Evolutionary conservation across 2,888 invertebrate species (phyloP), one percentile per base, ranked within the genome.

Genomic region (Rhodophaea formosa): DNA sequence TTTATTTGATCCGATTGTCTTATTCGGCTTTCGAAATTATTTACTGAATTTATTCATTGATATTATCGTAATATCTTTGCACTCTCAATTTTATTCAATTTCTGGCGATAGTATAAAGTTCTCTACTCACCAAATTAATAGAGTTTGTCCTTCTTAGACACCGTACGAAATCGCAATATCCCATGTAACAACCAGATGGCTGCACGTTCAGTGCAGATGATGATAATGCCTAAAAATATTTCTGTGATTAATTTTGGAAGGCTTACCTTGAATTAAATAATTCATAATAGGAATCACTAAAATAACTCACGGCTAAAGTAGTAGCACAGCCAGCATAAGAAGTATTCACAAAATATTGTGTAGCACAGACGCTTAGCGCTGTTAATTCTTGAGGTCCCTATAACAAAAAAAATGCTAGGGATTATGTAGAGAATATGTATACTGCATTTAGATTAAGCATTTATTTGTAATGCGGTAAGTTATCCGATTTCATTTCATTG

Each of bases 161-260:
- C 35, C 92, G 87, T 5, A 93, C 93, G 75, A 93, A 93, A 68
- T 92, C 92, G 72, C 93, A 93, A 68, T 93, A 93, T 7, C 93
- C 93, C 73, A 91, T 88, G 45, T 90, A 92, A 66, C 93, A 93
- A 44, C 91, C 91, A 17, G 85, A 81, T 8, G 91, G 81, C 70
- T 88, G 86, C 8, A 88, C 89, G 67, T 89, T 89, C 47, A 85
- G 73, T n/a, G 88, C 86, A 14, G 91, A 91, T 7, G 86, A 82
- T 29, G 91, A 81, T 57, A 91, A 70, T 7, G 84, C 79, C 91
- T 90, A 63, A 29, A 62, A 59, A 59, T 49, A 43, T n/a, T 30
- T 29, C 45, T 43, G 53, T 42, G 58, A 7, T 43, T 6, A 8
- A 23, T 23, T 23, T 23, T 23, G 23, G 23, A 23, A 23, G 2